Percentiles rank a stretch among this genome's conserved stretches.
Conservation (phyloP, 1,140 invertebrate species). For the Lysiphlebus fabarum region DNA sequence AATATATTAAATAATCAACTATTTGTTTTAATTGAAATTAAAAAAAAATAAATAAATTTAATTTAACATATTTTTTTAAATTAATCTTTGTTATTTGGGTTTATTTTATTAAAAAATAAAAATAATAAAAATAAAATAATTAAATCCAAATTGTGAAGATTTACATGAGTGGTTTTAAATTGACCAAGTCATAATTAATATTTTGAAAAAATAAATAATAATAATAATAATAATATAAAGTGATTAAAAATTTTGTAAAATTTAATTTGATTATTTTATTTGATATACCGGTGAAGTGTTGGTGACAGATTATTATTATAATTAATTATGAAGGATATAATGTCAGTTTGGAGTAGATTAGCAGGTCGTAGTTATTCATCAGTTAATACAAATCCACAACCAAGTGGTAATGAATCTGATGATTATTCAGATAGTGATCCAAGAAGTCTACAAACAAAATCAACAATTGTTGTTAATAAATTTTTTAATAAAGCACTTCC, state of each 20-base stretch:
- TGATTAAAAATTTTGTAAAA: too few relatives aligned
- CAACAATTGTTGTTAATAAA: slow-evolving; percentile 56
- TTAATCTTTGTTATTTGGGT: neutral
- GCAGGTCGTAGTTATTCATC: slow-evolving; percentile 52
- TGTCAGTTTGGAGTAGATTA: slow-evolving; percentile 57
- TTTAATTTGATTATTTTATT: neutral
- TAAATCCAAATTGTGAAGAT: neutral
- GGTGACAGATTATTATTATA: neutral
- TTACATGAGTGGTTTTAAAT: neutral
- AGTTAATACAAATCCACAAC: slow-evolving; percentile 45
- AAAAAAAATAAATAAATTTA: neutral
- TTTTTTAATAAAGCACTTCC: slow-evolving; percentile 55
- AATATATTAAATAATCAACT: too few relatives aligned
- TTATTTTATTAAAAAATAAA: too few relatives aligned
- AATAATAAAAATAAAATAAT: too few relatives aligned
- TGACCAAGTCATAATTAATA: too few relatives aligned
- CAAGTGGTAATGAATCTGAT: slow-evolving; percentile 43
- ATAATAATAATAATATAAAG: too few relatives aligned
- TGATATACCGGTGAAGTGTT: neutral
- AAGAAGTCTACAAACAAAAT: slow-evolving; percentile 40
- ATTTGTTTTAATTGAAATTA: slow-evolving; percentile 1
- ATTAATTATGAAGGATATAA: slow-evolving; percentile 57
- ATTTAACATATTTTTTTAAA: neutral
- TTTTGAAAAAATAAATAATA: too few relatives aligned
- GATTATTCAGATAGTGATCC: slow-evolving; percentile 35